phyloP scores from a whole-genome alignment of 2,888 invertebrate genomes.

The Epiblema foenella region DNA sequence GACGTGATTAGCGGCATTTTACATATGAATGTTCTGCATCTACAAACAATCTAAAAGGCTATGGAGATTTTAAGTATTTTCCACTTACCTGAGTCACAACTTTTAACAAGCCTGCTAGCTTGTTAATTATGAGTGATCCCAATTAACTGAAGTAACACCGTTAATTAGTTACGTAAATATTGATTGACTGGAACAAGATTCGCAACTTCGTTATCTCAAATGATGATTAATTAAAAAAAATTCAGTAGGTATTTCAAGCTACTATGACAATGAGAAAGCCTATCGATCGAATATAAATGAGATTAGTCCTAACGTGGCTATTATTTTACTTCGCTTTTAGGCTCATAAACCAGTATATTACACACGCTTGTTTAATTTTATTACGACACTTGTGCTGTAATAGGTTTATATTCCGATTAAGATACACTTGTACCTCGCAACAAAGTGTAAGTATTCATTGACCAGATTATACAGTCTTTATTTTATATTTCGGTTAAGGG shows the following conservation, averaged over 20 bases:
- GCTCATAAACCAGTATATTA: too few species aligned
- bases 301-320: too few species aligned
- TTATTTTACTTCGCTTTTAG: too few species aligned
- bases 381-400: too few species aligned
- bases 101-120: constrained; percentile 9
- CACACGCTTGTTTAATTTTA: too few species aligned
- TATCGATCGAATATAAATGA: background rate
- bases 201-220: constrained; percentile 30
- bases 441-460: too few species aligned
- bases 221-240: constrained; percentile 39
- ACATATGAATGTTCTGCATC: background rate
- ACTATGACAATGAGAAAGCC: background rate
- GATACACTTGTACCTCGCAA: too few species aligned
- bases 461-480: too few species aligned
- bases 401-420: too few species aligned
- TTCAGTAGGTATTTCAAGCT: background rate
- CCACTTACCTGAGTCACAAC: background rate
- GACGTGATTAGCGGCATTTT: background rate
- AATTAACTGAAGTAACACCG: background rate
- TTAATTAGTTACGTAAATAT: constrained; percentile 24
- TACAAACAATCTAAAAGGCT: background rate
- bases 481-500: too few species aligned
- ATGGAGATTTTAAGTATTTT: background rate
- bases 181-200: constrained; percentile 29
- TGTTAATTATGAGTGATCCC: background rate